phyloP scores from a whole-genome alignment of 2,888 invertebrate genomes.

The Danaus chrysippus region DNA sequence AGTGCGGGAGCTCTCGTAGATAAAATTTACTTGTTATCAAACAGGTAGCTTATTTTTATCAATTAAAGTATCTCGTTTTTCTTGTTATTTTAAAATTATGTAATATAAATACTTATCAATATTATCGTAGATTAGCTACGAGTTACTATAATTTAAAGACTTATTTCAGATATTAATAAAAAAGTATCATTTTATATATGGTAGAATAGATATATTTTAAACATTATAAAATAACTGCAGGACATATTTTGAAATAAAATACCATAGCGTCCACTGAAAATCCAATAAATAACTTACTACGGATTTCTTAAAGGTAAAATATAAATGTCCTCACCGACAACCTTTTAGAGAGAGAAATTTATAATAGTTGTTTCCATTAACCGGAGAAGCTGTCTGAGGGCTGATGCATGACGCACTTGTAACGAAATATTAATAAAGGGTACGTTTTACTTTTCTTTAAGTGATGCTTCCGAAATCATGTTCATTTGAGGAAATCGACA shows the following conservation, averaged over 20 bases:
- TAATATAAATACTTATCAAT: no score
- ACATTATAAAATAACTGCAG: no score
- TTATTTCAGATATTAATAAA: no score
- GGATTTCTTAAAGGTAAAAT: slow-evolving; percentile 44
- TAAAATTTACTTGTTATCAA: no score
- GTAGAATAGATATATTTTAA: no score
- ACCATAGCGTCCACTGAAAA: slow-evolving; percentile 3
- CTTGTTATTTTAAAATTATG: no score
- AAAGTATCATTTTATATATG: no score
- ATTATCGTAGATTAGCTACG: no score
- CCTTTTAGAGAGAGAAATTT: slow-evolving; percentile 70
- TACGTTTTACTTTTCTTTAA: slow-evolving; percentile 3
- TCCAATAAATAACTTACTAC: slow-evolving; percentile 28
- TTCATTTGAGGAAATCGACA: background rate
- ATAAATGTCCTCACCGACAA: slow-evolving; percentile 62
- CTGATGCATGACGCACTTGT: slow-evolving; percentile 63
- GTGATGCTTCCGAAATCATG: background rate
- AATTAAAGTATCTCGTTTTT: no score
- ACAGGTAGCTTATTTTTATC: no score
- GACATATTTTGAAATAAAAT: background rate
- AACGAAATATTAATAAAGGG: slow-evolving; percentile 37
- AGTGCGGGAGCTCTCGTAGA: no score
- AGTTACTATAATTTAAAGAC: no score
- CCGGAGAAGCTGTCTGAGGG: slow-evolving; percentile 53
- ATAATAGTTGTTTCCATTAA: slow-evolving; percentile 73